These are phyloP conservation scores for Melinaea menophilus DNA, from an alignment of 2,888 invertebrate species.

Conservation along the genomic window DNA sequence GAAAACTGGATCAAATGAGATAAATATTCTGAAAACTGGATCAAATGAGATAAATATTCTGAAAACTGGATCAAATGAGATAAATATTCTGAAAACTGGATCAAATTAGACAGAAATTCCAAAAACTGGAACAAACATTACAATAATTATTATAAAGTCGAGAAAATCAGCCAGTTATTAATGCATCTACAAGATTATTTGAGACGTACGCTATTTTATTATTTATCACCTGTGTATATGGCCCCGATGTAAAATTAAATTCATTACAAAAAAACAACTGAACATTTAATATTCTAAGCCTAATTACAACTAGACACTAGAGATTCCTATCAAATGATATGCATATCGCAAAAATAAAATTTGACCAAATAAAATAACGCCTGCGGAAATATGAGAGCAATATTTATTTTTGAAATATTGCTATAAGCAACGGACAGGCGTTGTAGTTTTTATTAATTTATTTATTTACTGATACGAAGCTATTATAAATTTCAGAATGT, in stretches of 20 bases:
- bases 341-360: background rate
- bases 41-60: no score
- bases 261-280: slow-evolving; percentile 28
- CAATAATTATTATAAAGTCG: background rate
- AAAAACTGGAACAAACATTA: background rate
- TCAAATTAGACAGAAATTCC: no score
- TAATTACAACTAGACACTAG: slow-evolving; percentile 20
- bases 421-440: background rate
- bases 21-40: no score
- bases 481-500: background rate
- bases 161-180: background rate
- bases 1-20: no score
- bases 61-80: no score
- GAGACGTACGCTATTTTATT: background rate
- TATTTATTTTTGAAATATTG: background rate
- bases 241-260: slow-evolving; percentile 52
- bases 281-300: slow-evolving; percentile 15
- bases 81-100: no score
- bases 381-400: slow-evolving; percentile 1
- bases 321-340: slow-evolving; percentile 4
- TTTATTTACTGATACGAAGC: no score
- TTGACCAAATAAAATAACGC: background rate
- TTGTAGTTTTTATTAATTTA: background rate
- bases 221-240: slow-evolving; percentile 54
- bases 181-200: background rate